These are phyloP conservation scores for Mustela lutreola DNA, from an alignment of 2,113 vertebrate genomes.

Conservation along the genomic window DNA sequence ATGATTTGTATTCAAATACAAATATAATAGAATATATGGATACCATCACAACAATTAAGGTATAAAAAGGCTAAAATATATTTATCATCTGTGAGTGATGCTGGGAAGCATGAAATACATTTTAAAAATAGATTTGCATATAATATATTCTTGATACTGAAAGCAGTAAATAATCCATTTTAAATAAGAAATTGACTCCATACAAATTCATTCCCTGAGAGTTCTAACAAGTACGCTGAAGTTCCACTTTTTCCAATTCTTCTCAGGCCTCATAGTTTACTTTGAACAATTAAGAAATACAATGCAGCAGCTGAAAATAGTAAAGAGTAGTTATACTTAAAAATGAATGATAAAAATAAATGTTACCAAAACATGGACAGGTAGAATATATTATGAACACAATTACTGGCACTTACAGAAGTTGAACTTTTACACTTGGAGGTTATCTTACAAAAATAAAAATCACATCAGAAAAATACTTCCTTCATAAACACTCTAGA, in stretches of 20 bases:
- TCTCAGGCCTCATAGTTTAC: not conserved
- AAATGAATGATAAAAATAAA: not conserved
- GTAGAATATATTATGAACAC: not conserved
- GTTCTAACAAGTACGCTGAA: not conserved
- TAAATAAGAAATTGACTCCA: not conserved
- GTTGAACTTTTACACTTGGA: not conserved
- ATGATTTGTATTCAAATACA: not conserved
- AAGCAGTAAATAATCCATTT: not conserved
- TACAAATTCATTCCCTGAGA: not conserved
- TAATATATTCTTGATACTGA: not conserved
- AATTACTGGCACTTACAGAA: not conserved
- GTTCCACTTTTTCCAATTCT: not conserved
- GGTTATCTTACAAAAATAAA: slow-evolving; percentile 3
- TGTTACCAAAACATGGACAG: not conserved
- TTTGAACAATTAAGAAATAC: slow-evolving; percentile 7
- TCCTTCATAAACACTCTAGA: not conserved
- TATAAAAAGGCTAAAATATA: not conserved
- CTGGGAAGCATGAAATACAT: not conserved
- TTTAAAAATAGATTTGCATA: not conserved
- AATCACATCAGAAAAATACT: not conserved
- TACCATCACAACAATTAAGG: not conserved
- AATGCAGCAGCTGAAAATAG: not conserved
- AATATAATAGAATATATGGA: not conserved
- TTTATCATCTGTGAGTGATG: not conserved
- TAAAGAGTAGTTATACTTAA: not conserved